Conservation (phyloP, 2,113 vertebrate species). For the Rostratula benghalensis region DNA sequence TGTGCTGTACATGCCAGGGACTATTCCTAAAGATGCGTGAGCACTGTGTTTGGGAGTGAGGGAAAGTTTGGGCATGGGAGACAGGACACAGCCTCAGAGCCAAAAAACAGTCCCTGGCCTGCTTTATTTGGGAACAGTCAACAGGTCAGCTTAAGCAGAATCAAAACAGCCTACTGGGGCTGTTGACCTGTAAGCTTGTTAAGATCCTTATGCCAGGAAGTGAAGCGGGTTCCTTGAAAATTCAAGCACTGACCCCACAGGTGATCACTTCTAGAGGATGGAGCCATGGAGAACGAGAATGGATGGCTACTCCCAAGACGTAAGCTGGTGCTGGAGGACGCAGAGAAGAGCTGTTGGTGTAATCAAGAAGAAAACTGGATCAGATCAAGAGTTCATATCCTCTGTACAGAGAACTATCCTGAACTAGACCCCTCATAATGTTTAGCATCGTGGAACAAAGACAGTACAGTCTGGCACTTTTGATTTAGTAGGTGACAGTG, state of each 20-base stretch:
- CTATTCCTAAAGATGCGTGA: neutral
- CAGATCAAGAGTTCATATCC: neutral
- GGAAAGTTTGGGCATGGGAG: neutral
- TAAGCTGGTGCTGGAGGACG: neutral
- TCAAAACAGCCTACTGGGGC: neutral
- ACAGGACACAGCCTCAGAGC: neutral
- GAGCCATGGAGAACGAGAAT: neutral
- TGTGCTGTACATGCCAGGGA: neutral
- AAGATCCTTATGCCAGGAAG: neutral
- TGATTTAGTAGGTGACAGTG: neutral
- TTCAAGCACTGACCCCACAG: accelerated
- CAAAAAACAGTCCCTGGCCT: neutral
- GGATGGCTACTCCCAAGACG: neutral
- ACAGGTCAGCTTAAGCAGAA: neutral
- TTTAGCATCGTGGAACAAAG: accelerated
- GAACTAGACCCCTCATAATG: neutral
- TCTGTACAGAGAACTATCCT: neutral
- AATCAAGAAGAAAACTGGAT: neutral
- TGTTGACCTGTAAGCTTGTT: neutral
- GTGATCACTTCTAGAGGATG: neutral
- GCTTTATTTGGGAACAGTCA: neutral
- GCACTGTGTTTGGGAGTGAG: neutral
- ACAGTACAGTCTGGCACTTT: neutral
- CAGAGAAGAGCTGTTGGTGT: neutral
- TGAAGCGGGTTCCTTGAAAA: neutral